A percentile compares a stretch with the other conserved stretches of the same genome.
These are phyloP conservation scores for Alectoris magna DNA, from an alignment of 2,797 vertebrate species.

Conservation along the genomic window DNA sequence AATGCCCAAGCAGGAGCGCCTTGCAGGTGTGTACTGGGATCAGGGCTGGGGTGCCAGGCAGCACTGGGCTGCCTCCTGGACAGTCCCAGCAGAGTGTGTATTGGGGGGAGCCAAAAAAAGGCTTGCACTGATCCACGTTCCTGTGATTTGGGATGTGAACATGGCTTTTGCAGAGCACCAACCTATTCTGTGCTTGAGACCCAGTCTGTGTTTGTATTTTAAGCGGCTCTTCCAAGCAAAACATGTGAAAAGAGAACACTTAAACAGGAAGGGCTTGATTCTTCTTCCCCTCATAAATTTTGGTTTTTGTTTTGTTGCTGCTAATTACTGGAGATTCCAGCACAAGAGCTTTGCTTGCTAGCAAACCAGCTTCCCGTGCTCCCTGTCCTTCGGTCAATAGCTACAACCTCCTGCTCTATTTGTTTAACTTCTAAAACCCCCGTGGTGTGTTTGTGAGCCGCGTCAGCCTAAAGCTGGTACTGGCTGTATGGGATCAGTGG, in stretches of 20 bases:
- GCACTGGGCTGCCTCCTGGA: not conserved
- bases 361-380: conserved; percentile 50
- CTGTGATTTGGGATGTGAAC: not conserved
- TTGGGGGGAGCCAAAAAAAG: accelerated
- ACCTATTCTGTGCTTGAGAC: not conserved
- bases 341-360: conserved; percentile 54
- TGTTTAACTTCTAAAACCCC: conserved; percentile 32
- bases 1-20: not conserved
- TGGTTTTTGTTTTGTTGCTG: conserved; percentile 22
- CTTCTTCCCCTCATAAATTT: conserved; percentile 22
- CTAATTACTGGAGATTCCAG: conserved; percentile 47
- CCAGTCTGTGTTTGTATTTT: conserved; percentile 55
- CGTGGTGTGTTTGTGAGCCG: conserved; percentile 30
- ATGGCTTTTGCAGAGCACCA: not conserved
- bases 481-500: not conserved
- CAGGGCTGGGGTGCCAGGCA: not conserved
- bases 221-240: conserved; percentile 54
- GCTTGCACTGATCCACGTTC: not conserved
- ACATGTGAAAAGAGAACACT: conserved; percentile 59
- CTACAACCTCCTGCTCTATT: conserved; percentile 7
- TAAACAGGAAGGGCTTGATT: conserved; percentile 42
- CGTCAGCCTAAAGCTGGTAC: not conserved
- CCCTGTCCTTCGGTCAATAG: conserved; percentile 43
- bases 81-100: not conserved
- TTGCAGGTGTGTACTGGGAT: not conserved